Percentiles rank a stretch among this genome's conserved stretches.
phyloP scores from a whole-genome alignment of 2,888 invertebrate species.

The Alloplasta piceator region DNA sequence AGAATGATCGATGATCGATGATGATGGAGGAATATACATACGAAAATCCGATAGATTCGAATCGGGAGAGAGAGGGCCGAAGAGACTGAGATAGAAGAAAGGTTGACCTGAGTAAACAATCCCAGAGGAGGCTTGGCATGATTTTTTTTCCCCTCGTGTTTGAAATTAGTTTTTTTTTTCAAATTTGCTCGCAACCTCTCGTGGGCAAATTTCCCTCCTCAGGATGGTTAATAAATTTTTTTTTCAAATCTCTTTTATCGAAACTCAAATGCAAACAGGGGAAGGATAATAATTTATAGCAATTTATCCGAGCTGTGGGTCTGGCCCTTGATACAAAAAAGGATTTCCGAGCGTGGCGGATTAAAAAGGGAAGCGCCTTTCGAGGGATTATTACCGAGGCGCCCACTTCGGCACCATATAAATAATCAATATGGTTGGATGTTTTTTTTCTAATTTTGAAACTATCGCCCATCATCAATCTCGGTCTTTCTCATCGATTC shows the following conservation, averaged over 20 bases:
- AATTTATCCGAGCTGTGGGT: constrained; percentile 52
- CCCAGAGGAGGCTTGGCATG: constrained; percentile 18
- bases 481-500: constrained; percentile 38
- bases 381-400: constrained; percentile 54
- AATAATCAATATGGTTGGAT: constrained; percentile 45
- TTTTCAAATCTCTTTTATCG: neutral
- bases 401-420: constrained; percentile 53
- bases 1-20: constrained; percentile 58
- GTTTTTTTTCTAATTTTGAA: constrained; percentile 37
- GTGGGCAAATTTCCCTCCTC: no score
- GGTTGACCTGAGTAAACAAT: constrained; percentile 56
- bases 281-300: constrained; percentile 53
- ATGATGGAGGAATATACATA: constrained; percentile 39
- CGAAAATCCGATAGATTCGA: constrained; percentile 12
- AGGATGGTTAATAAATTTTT: constrained; percentile 5
- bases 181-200: neutral
- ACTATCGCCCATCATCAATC: constrained; percentile 1
- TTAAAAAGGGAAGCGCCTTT: constrained; percentile 25
- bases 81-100: constrained; percentile 9
- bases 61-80: neutral
- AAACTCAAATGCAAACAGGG: neutral
- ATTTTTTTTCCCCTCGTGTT: constrained; percentile 22
- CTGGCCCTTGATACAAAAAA: neutral
- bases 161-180: constrained; percentile 24
- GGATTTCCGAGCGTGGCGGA: no score